Conservation (phyloP, 2,888 invertebrate species). For the Poecilus cupreus region DNA sequence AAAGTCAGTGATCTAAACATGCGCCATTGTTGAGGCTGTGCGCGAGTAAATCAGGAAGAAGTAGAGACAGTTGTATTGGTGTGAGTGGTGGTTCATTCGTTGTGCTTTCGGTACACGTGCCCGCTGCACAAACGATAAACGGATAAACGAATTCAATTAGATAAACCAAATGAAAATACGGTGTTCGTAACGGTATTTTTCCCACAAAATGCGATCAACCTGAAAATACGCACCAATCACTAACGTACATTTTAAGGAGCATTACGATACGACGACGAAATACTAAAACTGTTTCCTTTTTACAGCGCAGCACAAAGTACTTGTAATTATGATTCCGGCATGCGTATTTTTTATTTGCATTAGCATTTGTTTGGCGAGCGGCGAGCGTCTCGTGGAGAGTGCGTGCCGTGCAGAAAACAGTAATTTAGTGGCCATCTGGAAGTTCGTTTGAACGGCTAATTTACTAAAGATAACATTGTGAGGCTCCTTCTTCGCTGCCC, state of each 20-base stretch:
- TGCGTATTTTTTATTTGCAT: neutral
- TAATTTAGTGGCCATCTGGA: slow-evolving; percentile 18
- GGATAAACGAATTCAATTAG: slow-evolving; percentile 18
- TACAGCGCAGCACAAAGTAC: too few species aligned
- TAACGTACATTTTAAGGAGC: neutral
- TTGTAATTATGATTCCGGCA: too few species aligned
- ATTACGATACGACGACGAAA: neutral
- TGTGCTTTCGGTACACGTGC: slow-evolving; percentile 16
- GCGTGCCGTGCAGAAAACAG: slow-evolving; percentile 1
- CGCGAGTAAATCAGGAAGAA: slow-evolving; percentile 16
- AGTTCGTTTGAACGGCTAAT: slow-evolving; percentile 25
- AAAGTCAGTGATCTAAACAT: slow-evolving; percentile 2
- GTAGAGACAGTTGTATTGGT: too few species aligned
- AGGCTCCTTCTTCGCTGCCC: neutral
- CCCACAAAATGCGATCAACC: neutral
- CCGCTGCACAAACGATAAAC: slow-evolving; percentile 15
- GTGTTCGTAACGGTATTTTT: slow-evolving; percentile 1
- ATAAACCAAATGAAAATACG: slow-evolving; percentile 10
- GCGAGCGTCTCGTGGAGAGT: neutral
- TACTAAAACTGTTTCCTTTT: too few species aligned
- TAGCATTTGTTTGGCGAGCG: too few species aligned
- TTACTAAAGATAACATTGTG: slow-evolving; percentile 22
- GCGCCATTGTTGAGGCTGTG: neutral
- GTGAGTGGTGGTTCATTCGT: neutral
- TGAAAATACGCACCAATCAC: slow-evolving; percentile 11